These are phyloP conservation scores for Drosophila prosaltans DNA, from an alignment of 1,140 invertebrate species.

Conservation along the genomic window DNA sequence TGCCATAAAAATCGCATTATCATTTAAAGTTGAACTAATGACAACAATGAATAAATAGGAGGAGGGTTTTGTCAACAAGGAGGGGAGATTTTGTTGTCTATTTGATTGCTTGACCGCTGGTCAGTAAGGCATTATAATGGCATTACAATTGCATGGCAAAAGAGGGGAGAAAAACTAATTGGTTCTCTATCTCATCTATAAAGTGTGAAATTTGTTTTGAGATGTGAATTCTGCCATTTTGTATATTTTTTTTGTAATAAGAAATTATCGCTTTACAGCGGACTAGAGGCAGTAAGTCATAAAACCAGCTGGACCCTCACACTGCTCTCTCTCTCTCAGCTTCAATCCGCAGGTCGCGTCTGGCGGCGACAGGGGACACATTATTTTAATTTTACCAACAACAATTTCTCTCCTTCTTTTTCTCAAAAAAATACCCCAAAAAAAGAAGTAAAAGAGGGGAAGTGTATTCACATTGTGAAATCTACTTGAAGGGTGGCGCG, in stretches of 20 bases:
- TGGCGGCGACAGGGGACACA: constrained; percentile 79
- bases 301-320: constrained; percentile 33
- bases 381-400: constrained; percentile 73
- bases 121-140: neutral
- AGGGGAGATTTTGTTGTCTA: neutral
- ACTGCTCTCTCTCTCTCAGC: neutral
- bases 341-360: constrained; percentile 42
- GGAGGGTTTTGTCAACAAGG: constrained; percentile 9
- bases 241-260: constrained; percentile 8
- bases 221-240: neutral
- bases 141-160: neutral
- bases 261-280: constrained; percentile 30
- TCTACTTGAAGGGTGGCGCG: constrained; percentile 57
- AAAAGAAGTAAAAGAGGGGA: constrained; percentile 34
- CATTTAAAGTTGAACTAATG: constrained; percentile 61
- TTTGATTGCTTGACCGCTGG: constrained; percentile 16
- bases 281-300: neutral
- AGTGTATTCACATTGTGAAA: constrained; percentile 25
- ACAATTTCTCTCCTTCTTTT: constrained; percentile 61
- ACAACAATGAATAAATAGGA: constrained; percentile 6
- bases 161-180: neutral
- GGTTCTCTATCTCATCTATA: neutral
- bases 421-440: constrained; percentile 59
- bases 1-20: constrained; percentile 72
- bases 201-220: neutral